These are phyloP conservation scores for Lacerta agilis DNA, from an alignment of 2,797 vertebrate species.

Conservation along the genomic window DNA sequence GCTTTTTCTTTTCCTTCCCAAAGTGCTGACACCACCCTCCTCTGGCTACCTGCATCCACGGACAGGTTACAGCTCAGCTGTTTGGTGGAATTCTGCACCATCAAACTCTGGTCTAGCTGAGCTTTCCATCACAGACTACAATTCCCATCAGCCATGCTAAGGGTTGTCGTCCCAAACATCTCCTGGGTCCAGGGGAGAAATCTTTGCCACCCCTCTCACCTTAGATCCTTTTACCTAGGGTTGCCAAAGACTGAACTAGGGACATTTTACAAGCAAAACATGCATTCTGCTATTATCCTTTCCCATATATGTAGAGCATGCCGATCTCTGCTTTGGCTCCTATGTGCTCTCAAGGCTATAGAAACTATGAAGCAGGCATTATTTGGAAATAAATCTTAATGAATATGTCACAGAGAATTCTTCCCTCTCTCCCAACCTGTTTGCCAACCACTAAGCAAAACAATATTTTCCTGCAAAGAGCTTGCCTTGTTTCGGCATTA, in stretches of 20 bases:
- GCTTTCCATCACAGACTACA: not conserved
- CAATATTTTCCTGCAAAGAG: constrained; percentile 5
- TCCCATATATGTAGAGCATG: not conserved
- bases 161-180: not conserved
- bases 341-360: too few species aligned
- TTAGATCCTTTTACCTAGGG: not conserved
- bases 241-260: not conserved
- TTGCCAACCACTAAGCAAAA: not conserved
- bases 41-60: too few species aligned
- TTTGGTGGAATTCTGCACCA: too few species aligned
- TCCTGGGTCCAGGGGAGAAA: not conserved
- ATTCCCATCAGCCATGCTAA: not conserved
- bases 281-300: too few species aligned
- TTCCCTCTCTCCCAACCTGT: not conserved
- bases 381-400: not conserved
- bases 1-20: too few species aligned
- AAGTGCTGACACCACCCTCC: too few species aligned
- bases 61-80: too few species aligned
- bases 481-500: not conserved
- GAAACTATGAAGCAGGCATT: not conserved
- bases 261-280: not conserved
- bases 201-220: not conserved
- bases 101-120: too few species aligned
- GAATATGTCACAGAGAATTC: not conserved
- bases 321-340: not conserved